Conservation (phyloP, 2,113 vertebrate species). For the Sus scrofa region T2T-Sscrofa CM000812.6:140434001-140434500, state of each 20-base stretch:
- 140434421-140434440: no score
- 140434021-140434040: conserved; percentile 18
- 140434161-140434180: conserved; percentile 48
- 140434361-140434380: no score
- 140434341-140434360: no score
- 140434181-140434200: conserved; percentile 65
- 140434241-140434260: background rate
- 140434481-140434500: no score
- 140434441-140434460: no score
- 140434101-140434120: conserved; percentile 55
- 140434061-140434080: conserved; percentile 15
- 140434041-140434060: background rate
- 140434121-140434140: conserved; percentile 70
- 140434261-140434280: conserved; percentile 38
- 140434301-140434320: no score
- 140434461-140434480: no score
- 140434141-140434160: conserved; percentile 79
- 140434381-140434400: no score
- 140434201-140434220: conserved; percentile 8
- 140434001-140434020: background rate
- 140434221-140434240: background rate
- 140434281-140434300: background rate
- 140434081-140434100: conserved; percentile 19
- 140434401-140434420: no score
- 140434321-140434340: no score